phyloP scores from a whole-genome alignment of 2,113 vertebrate species.

The Cochlearius cochlearius region DNA sequence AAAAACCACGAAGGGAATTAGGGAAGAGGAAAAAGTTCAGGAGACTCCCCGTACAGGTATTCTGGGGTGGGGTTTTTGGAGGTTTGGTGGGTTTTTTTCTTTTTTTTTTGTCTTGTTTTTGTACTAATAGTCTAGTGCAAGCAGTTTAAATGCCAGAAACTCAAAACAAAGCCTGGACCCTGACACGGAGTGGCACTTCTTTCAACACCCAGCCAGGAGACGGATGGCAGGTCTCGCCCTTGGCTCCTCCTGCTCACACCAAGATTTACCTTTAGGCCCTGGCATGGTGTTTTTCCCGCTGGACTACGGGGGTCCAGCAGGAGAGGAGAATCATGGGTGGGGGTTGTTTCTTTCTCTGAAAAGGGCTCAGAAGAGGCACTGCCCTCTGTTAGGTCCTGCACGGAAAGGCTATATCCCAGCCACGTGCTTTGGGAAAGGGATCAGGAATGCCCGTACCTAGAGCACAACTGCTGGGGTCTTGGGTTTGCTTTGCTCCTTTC shows the following conservation, averaged over 20 bases:
- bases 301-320: not conserved
- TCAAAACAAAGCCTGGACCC: not conserved
- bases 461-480: not conserved
- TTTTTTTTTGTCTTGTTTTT: not conserved
- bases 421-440: not conserved
- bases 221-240: not conserved
- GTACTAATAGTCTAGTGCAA: not conserved
- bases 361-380: not conserved
- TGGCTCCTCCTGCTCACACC: not conserved
- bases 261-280: not conserved
- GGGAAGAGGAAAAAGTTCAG: not conserved
- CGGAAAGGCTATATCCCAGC: not conserved
- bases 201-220: not conserved
- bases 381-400: not conserved
- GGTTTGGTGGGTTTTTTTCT: not conserved
- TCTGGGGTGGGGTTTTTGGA: not conserved
- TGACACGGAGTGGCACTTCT: not conserved
- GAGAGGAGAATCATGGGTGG: accelerated
- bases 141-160: not conserved
- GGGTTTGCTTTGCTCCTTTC: not conserved
- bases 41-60: not conserved
- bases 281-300: not conserved
- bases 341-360: not conserved
- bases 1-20: not conserved
- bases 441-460: not conserved